Evolutionary conservation across 1,140 invertebrate species (phyloP), one percentile per base, ranked within the genome.

Genomic region (Dysdera silvatica): DNA sequence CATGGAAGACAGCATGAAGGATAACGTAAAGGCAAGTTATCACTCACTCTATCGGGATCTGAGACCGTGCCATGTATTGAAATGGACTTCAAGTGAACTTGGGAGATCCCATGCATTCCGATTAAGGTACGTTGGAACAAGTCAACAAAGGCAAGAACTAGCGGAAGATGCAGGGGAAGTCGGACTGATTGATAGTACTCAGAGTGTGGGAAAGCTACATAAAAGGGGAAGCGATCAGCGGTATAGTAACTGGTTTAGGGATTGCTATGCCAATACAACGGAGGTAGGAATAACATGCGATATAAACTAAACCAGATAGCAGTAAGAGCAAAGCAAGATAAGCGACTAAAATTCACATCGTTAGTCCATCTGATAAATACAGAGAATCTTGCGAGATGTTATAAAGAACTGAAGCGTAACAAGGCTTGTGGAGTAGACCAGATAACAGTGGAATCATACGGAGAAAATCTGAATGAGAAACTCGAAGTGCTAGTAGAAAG

Each of bases 161-260:
- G 29, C 6, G 51, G 32, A 53, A 33, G 51, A 53, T 53, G n/a
- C 28, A 53, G n/a, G 23, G 51, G 51, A 53, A 53, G 51, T 53
- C 51, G 28, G 51, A 33, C 28, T 53, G 51, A 53, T 35, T 53
- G 51, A 53, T 33, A 53, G 51, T 53, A 53, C 28, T 53, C 51
- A 33, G 51, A 53, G 29, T 53, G 51, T 53, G 51, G 51, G 51
- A 53, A 33, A 53, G 51, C 31, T 18, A 53, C 31, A 5, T 53
- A 33, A 29, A 53, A 53, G 51, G 51, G 48, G 18, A 45, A 45
- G 41, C 18, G 7, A 7, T 45, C 41, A 45, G 41, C 41, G 24
- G 24, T 20, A 45, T 14, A 45, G 41, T 45, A 45, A 45, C 41
- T 45, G 18, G 41, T 4, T 20, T 45, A 45, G 41, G 41, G 41